These are phyloP conservation scores for Poecilia wingei DNA, from an alignment of 2,797 vertebrate species.

Conservation along the genomic window DNA sequence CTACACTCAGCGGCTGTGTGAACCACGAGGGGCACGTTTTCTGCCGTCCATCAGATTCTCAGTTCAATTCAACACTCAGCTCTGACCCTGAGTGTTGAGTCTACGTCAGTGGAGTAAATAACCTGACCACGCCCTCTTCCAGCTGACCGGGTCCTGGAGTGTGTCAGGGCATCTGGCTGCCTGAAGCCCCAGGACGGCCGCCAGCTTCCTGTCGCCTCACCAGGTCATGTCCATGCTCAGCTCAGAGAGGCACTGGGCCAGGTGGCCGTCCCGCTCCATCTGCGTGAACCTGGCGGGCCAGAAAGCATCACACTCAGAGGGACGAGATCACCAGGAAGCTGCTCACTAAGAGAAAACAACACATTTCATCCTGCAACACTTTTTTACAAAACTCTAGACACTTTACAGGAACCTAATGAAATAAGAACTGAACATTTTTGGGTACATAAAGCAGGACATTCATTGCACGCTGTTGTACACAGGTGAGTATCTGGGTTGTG, in stretches of 20 bases:
- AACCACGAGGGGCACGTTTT: too few species aligned
- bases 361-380: too few species aligned
- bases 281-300: conserved; percentile 81
- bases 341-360: too few species aligned
- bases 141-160: neutral
- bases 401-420: too few species aligned
- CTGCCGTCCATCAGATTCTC: neutral
- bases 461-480: too few species aligned
- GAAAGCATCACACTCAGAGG: conserved; percentile 5
- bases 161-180: conserved; percentile 9
- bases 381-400: too few species aligned
- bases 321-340: neutral
- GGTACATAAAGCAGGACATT: too few species aligned
- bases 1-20: neutral
- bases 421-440: too few species aligned
- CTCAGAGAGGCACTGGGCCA: conserved; percentile 90
- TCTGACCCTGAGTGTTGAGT: neutral
- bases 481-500: too few species aligned
- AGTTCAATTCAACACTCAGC: neutral
- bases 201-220: conserved; percentile 72
- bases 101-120: neutral
- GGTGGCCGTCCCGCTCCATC: conserved; percentile 88
- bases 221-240: conserved; percentile 86
- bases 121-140: conserved; percentile 6
- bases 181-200: conserved; percentile 18